These are phyloP conservation scores for Ascaphus truei DNA, from an alignment of 2,113 vertebrate genomes.

Conservation along the genomic window DNA sequence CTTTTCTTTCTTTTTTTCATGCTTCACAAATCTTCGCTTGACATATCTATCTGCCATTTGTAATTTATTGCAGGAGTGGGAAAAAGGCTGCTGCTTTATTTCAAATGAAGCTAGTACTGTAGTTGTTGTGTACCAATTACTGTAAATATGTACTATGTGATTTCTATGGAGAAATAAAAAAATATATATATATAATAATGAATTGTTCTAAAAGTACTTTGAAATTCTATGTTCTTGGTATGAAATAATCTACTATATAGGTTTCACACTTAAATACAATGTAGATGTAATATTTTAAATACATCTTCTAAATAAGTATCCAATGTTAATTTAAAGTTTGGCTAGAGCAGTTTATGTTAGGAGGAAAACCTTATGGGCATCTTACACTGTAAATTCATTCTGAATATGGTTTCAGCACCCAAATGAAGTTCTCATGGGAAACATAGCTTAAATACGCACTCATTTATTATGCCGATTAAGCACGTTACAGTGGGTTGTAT, in stretches of 20 bases:
- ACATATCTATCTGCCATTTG: not conserved
- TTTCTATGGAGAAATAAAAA: not conserved
- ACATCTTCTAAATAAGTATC: too few relatives aligned
- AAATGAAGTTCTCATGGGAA: not conserved
- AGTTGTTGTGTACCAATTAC: not conserved
- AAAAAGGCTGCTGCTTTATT: not conserved
- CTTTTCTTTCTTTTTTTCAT: not conserved
- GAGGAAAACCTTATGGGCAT: not conserved
- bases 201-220: too few relatives aligned
- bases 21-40: constrained; percentile 3
- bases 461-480: not conserved
- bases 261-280: too few relatives aligned
- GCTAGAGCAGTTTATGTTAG: not conserved
- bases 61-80: not conserved
- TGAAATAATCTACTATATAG: too few relatives aligned
- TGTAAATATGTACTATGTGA: not conserved
- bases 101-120: not conserved
- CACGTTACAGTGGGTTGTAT: not conserved
- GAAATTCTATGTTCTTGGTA: too few relatives aligned
- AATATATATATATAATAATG: too few relatives aligned
- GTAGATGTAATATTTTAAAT: too few relatives aligned
- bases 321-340: too few relatives aligned
- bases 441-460: not conserved
- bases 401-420: not conserved
- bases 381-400: not conserved